Conservation (phyloP, 2,797 vertebrate species). For the Aulostomus chinensis region DNA sequence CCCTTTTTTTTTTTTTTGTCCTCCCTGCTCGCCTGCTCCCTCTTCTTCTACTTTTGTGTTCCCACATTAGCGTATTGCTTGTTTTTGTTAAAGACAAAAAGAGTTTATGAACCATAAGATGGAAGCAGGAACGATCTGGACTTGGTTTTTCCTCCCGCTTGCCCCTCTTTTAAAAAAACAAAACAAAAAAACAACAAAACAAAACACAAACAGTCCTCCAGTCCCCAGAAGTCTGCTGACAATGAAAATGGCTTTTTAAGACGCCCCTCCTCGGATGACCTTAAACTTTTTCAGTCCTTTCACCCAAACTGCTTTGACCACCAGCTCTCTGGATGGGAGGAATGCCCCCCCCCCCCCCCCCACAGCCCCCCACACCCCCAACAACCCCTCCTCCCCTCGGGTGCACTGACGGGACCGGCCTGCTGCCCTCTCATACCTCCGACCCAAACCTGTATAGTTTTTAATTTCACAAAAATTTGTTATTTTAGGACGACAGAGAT, state of each 20-base stretch:
- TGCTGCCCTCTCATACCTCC: conserved; percentile 64
- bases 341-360: conserved; percentile 68
- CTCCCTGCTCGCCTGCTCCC: conserved; percentile 39
- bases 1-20: not conserved
- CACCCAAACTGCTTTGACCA: conserved; percentile 66
- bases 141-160: conserved; percentile 31
- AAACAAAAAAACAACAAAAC: conserved; percentile 10
- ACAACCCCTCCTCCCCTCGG: conserved; percentile 48
- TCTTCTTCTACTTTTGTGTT: conserved; percentile 25
- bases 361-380: too few relatives aligned
- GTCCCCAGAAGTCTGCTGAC: conserved; percentile 26
- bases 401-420: conserved; percentile 61
- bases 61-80: conserved; percentile 69
- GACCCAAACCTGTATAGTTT: conserved; percentile 77
- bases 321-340: conserved; percentile 68
- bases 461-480: conserved; percentile 79
- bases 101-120: conserved; percentile 67
- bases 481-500: conserved; percentile 84
- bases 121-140: conserved; percentile 62
- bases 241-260: conserved; percentile 44
- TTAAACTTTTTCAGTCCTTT: conserved; percentile 48
- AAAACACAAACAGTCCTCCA: conserved; percentile 18
- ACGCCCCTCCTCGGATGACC: conserved; percentile 49
- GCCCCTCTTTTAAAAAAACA: conserved; percentile 16
- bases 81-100: conserved; percentile 66